Evolutionary conservation across 2,888 invertebrate genomes (phyloP).

Genomic region (Desoria tigrina): DNA sequence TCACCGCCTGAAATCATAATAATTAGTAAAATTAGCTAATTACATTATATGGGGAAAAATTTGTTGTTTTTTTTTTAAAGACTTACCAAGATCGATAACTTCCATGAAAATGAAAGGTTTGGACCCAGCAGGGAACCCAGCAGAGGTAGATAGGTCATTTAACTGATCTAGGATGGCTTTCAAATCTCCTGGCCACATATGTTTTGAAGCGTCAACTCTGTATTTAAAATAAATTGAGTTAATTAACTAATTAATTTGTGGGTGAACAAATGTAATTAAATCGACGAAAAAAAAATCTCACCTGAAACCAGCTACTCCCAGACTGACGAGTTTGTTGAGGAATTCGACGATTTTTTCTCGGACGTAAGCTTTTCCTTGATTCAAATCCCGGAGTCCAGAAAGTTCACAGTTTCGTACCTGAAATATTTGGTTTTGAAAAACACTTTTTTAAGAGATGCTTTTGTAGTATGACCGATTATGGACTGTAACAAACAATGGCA

Average conservation of each 20-base stretch:
- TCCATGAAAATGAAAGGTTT: conserved; percentile 54
- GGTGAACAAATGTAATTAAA: too few relatives aligned
- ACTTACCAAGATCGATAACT: conserved; percentile 52
- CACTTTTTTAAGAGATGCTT: neutral
- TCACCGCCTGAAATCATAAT: conserved; percentile 50
- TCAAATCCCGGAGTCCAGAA: conserved; percentile 72
- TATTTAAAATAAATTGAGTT: conserved; percentile 1
- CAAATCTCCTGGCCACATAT: conserved; percentile 61
- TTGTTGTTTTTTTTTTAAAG: too few relatives aligned
- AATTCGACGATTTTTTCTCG: conserved; percentile 66
- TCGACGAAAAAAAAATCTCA: neutral
- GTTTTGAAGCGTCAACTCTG: conserved; percentile 60
- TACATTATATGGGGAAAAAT: neutral
- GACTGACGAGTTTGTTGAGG: conserved; percentile 67
- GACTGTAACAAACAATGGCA: neutral
- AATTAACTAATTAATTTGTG: too few relatives aligned
- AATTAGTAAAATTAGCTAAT: neutral
- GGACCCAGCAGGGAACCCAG: conserved; percentile 49
- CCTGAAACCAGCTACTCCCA: conserved; percentile 74
- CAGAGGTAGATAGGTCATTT: conserved; percentile 53
- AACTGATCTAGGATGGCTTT: conserved; percentile 55
- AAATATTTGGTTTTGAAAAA: neutral
- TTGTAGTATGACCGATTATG: neutral
- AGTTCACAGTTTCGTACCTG: conserved; percentile 70
- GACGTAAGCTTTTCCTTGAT: conserved; percentile 69